Base-by-base conservation (phyloP, 2,113 vertebrate genomes). In the Neomonachus schauinslandi region DNA sequence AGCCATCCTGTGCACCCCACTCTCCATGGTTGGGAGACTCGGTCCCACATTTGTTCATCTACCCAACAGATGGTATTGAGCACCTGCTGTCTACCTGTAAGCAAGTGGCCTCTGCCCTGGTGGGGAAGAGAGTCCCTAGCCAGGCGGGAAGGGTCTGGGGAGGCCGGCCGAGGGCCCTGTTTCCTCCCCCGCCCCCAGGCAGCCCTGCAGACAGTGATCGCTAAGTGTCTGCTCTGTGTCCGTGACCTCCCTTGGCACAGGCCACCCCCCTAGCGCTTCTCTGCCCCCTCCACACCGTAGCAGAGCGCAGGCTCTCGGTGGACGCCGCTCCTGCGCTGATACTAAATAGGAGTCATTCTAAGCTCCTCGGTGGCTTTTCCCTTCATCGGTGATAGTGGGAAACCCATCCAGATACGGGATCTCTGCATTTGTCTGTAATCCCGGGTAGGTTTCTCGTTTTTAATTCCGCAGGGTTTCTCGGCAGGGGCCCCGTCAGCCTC, bases 291-390 rank as follows among this genome's bases (percentile, higher is more conserved):
- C 79, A 46, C 31, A 1, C 31, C 1, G 0, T 33, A 65, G 46
- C 77, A 0, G 1, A 1, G n/a, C 1, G 0, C 33, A 3, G 81
- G 3, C 0, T 1, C n/a, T 36, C 24, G 4, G 12, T 7, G 14
- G 1, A 13, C 0, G 15, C 14, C 0, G 72, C 74, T 33, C 67
- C 18, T 0, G 10, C 0, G 0, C 2, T 2, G 9, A 0, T 16
- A 21, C 19, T 33, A 63, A 63, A 69, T 6, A 19, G 0, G 49
- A 89, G 14, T 2, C 4, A 7, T 14, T 53, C 55, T 33, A 0
- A n/a, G 16, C 55, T 15, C 39, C 18, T 33, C 0, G 51, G 11
- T 49, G 79, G 36, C 8, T 51, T 31, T 71, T 16, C 63, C 36
- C 3, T 18, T 15, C 1, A 3, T 42, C 46, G 13, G 24, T 0